These are phyloP conservation scores for Drosophila chauvacae DNA, from an alignment of 1,140 invertebrate species.

Conservation along the genomic window DNA sequence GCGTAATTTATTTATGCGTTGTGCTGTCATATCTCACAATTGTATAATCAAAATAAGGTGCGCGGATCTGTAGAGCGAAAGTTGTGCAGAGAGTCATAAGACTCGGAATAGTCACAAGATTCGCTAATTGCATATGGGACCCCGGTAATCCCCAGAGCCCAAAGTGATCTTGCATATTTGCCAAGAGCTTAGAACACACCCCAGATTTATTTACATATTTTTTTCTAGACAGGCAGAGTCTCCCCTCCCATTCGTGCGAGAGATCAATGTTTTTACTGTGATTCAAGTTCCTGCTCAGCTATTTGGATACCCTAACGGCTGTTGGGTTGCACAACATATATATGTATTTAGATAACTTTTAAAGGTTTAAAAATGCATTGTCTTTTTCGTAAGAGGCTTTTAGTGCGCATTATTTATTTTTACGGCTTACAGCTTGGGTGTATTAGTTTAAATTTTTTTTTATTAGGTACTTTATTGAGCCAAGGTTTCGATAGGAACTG, in stretches of 20 bases:
- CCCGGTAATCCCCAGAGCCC: background rate
- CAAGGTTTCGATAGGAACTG: no score
- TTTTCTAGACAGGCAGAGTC: background rate
- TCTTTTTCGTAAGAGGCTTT: no score
- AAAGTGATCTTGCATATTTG: constrained; percentile 24
- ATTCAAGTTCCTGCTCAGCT: constrained; percentile 1
- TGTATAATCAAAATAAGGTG: constrained; percentile 15
- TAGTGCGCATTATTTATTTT: no score
- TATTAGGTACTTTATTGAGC: no score
- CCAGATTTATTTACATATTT: constrained; percentile 19
- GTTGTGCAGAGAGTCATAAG: constrained; percentile 2
- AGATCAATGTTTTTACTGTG: constrained; percentile 5
- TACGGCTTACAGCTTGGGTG: no score
- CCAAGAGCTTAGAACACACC: constrained; percentile 21
- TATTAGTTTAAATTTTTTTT: no score
- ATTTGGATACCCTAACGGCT: no score
- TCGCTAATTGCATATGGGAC: constrained; percentile 13
- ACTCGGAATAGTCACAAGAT: constrained; percentile 13
- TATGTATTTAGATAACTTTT: no score
- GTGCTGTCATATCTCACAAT: constrained; percentile 9
- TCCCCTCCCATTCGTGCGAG: background rate
- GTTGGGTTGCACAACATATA: no score
- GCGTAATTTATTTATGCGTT: constrained; percentile 30
- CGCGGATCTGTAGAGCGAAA: background rate
- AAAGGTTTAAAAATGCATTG: no score